These are phyloP conservation scores for Stenichneumon culpator DNA, from an alignment of 2,888 invertebrate species.

Conservation along the genomic window DNA sequence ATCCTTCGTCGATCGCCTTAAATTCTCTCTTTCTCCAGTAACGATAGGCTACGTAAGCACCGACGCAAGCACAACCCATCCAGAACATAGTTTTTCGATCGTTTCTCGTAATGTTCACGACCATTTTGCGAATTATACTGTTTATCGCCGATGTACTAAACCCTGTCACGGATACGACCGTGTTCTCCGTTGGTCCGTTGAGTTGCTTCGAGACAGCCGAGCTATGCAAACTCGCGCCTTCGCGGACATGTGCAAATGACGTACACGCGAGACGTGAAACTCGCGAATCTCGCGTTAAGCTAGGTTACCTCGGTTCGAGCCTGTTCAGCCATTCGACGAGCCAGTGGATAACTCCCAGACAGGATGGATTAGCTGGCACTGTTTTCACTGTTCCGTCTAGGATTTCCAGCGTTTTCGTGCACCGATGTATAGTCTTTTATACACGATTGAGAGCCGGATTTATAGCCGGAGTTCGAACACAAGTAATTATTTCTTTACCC, in stretches of 20 bases:
- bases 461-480: too few species aligned
- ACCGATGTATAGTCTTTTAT: not conserved
- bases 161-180: not conserved
- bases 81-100: constrained; percentile 75
- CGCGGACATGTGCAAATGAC: constrained; percentile 59
- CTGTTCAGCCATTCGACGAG: not conserved
- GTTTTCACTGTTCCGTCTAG: not conserved
- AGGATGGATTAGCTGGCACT: not conserved
- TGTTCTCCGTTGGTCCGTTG: constrained; percentile 1
- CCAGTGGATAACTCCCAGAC: not conserved
- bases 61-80: constrained; percentile 82
- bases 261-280: constrained; percentile 36
- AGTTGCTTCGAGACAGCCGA: constrained; percentile 24
- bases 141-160: constrained; percentile 4
- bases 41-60: constrained; percentile 83
- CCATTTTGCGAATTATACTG: constrained; percentile 58
- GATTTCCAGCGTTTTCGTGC: not conserved
- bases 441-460: too few species aligned
- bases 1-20: constrained; percentile 84
- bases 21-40: constrained; percentile 84
- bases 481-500: not conserved
- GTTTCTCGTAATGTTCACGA: constrained; percentile 65
- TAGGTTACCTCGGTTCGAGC: constrained; percentile 23
- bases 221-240: constrained; percentile 52
- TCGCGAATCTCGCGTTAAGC: constrained; percentile 21